Evolutionary conservation across 2,113 vertebrate species (phyloP).

Genomic region (Corynorhinus townsendii): DNA sequence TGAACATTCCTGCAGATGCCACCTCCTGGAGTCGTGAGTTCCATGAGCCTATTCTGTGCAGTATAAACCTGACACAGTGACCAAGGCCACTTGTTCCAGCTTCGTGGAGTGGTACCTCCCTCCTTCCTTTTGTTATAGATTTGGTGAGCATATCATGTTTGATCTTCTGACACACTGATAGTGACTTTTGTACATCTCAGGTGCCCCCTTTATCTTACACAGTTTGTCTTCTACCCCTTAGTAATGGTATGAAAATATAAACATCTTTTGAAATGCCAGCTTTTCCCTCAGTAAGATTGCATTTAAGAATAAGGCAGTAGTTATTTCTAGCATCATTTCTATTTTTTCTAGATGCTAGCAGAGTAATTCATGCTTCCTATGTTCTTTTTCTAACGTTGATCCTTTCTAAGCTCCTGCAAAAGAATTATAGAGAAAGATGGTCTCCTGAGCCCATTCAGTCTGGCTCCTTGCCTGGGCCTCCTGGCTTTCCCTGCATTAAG

Average conservation of each 20-base stretch:
- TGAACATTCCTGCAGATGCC: background rate
- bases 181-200: background rate
- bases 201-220: background rate
- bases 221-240: background rate
- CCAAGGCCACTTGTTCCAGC: background rate
- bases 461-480: background rate
- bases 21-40: background rate
- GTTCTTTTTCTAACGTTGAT: slow-evolving; percentile 11
- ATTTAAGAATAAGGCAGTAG: background rate
- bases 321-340: background rate
- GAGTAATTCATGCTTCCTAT: background rate
- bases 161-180: background rate
- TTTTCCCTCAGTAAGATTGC: background rate
- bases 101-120: background rate
- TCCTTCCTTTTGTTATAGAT: background rate
- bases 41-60: background rate
- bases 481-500: background rate
- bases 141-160: background rate
- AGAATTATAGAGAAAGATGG: background rate
- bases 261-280: background rate
- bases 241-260: background rate
- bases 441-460: background rate
- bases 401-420: background rate
- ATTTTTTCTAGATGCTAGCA: background rate
- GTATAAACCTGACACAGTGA: background rate